Evolutionary conservation across 2,888 invertebrate genomes (phyloP), one percentile per base, ranked within the genome.

Genomic region (Helobdella robusta): DNA sequence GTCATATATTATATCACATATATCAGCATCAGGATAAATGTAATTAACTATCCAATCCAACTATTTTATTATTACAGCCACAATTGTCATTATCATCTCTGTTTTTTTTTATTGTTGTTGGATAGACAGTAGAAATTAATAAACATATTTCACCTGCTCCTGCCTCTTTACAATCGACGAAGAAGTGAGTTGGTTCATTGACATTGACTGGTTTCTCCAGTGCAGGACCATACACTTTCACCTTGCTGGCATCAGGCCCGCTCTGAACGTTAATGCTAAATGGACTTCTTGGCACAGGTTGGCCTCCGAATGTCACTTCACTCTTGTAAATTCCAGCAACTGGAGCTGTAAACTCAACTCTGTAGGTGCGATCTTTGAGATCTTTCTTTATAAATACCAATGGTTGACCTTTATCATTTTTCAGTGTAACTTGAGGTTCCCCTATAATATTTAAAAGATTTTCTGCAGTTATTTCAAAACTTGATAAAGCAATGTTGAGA

Each of bases 111-210:
- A n/a, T n/a, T n/a, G n/a, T n/a, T n/a, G n/a, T n/a, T n/a, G n/a
- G n/a, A n/a, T n/a, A n/a, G n/a, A n/a, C n/a, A n/a, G n/a, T n/a
- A n/a, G n/a, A n/a, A n/a, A n/a, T n/a, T n/a, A n/a, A n/a, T n/a
- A n/a, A n/a, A n/a, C n/a, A n/a, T 3, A 5, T 34, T 23, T 44
- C 32, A 73, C 88, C 89, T 68, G 86, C 85, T 23, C 90, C 90
- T 60, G 89, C 89, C 73, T 87, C 86, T 59, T 87, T 86, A 68
- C 89, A 87, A 77, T 91, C 91, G 54, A 91, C 86, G 74, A 87
- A 88, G 77, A 91, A 90, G 77, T 89, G 86, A 2, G 89, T 90
- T 23, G 87, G 85, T 3, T 84, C 82, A 70, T 86, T 86, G 15
- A 87, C 85, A 75, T 86, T 87, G 0, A 89, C 86, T 0, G 87